Evolutionary conservation across 2,888 invertebrate genomes (phyloP), one percentile per base, ranked within the genome.

Genomic region (Cephus nigrinus): DNA sequence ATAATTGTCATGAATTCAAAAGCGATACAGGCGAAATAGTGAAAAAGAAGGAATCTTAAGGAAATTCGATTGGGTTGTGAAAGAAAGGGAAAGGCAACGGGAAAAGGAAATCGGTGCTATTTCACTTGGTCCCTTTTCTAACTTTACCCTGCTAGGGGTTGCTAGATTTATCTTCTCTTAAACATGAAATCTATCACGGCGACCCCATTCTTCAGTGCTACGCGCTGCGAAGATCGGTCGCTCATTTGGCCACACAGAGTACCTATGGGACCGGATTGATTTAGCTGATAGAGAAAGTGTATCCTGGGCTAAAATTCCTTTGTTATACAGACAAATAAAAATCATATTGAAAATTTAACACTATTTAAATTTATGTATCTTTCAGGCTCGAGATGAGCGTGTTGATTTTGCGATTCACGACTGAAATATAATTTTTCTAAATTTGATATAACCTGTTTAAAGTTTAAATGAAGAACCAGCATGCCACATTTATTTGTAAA

Each of bases 201-300:
- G 55, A 55, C 55, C 55, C 55, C 23, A 55, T 55, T 55, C 23
- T 74, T 78, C 40, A 74, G 33, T 68, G 30, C 40, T 74, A 78
- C 71, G 79, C 72, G 78, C 76, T 78, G 81, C 77, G 74, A 82
- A 82, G 83, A 84, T 82, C 81, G 84, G 83, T 84, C 82, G 83
- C 83, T 84, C 84, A 84, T 84, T 85, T 83, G 80, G 83, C 80
- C 80, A 75, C 80, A 69, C 76, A 75, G 68, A 73, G 81, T 83
- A 80, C 82, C 84, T 81, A 78, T 77, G 82, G 82, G 82, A 82
- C 77, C 31, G 77, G 73, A 69, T 36, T 75, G 78, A 75, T 69
- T 75, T 55, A 55, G 23, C 55, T 55, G 55, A 55, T 9, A 55
- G 23, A 23, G 0, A 23, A 55, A 55, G 5, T 55, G 23, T 55